Evolutionary conservation across 64 coral and sea anemone species (phyloP).

Genomic region (Montipora sp.): DNA sequence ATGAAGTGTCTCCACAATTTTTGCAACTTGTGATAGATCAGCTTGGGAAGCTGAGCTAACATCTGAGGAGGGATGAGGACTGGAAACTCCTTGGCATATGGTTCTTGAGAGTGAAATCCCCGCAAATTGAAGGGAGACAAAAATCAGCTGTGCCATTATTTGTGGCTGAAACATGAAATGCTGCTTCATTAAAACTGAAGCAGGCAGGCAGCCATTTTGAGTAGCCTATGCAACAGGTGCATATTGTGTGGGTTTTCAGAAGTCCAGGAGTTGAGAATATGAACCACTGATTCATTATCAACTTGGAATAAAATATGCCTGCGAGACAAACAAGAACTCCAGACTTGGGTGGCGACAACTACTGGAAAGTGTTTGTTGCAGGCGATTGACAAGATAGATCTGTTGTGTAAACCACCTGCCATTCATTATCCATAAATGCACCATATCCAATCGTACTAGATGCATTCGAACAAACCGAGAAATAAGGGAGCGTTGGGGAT

Average conservation of each 20-base stretch:
- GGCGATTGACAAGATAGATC: too few species aligned
- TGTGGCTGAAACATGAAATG: background rate
- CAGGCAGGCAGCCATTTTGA: background rate
- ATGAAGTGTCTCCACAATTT: background rate
- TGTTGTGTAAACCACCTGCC: too few species aligned
- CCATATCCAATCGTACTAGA: too few species aligned
- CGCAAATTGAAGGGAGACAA: conserved; percentile 2
- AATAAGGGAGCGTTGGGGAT: too few species aligned
- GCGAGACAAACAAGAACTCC: too few species aligned
- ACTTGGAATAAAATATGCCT: too few species aligned
- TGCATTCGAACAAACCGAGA: too few species aligned
- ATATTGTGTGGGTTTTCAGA: background rate
- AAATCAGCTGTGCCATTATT: conserved; percentile 11
- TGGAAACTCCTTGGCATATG: background rate
- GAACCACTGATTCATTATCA: too few species aligned
- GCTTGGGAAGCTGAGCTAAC: background rate
- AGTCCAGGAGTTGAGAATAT: too few species aligned
- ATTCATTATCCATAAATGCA: too few species aligned
- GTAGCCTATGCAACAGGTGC: conserved; percentile 18
- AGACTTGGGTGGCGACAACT: too few species aligned
- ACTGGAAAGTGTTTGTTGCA: too few species aligned
- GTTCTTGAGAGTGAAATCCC: background rate
- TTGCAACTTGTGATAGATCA: background rate
- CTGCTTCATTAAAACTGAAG: background rate
- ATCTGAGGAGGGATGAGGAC: background rate